phyloP scores from a whole-genome alignment of 2,888 invertebrate species.

The Hedya salicella region DNA sequence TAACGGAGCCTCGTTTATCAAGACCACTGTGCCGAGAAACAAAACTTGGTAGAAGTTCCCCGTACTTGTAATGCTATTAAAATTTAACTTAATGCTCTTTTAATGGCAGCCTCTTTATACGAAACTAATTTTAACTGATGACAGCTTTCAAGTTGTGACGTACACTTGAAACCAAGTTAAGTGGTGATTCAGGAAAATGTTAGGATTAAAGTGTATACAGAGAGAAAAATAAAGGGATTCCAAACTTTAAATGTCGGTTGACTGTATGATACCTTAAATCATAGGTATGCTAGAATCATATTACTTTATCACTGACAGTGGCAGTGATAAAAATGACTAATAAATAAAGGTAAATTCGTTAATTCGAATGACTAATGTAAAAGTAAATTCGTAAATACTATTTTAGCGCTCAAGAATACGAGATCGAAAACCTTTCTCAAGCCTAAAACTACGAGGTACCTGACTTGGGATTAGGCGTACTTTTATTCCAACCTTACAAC shows the following conservation, averaged over 20 bases:
- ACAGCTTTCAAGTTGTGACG: constrained; percentile 51
- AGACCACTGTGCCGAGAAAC: constrained; percentile 45
- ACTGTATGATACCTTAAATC: too few species aligned
- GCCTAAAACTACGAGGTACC: not conserved
- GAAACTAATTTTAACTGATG: constrained; percentile 60
- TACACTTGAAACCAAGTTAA: constrained; percentile 52
- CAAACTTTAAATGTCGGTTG: too few species aligned
- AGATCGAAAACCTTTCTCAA: not conserved
- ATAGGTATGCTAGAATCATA: too few species aligned
- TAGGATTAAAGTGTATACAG: constrained; percentile 37
- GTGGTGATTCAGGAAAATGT: constrained; percentile 38
- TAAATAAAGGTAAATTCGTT: too few species aligned
- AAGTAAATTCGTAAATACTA: too few species aligned
- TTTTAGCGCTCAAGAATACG: not conserved
- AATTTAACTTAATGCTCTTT: constrained; percentile 60
- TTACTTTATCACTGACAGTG: too few species aligned
- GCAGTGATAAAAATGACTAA: too few species aligned
- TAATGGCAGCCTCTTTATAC: constrained; percentile 58
- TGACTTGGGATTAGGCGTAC: constrained; percentile 15
- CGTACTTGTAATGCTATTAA: constrained; percentile 56
- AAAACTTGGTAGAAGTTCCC: constrained; percentile 51
- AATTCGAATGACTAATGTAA: too few species aligned
- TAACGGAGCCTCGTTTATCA: constrained; percentile 32
- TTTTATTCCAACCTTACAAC: constrained; percentile 36
- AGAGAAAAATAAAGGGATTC: not conserved